Evolutionary conservation across 2,888 invertebrate species (phyloP).

Genomic region (Phania funesta): DNA sequence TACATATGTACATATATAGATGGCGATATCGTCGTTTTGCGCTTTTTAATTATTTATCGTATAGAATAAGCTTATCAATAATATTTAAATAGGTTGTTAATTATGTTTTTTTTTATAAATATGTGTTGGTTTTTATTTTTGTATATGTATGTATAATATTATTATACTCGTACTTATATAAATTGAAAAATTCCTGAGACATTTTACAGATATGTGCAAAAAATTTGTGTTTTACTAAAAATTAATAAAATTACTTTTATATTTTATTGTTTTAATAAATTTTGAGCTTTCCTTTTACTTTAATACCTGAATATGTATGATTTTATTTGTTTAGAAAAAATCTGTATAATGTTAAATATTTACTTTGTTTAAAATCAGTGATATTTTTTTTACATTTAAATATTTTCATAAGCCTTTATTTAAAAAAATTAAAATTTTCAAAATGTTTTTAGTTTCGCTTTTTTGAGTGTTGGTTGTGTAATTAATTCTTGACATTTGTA

Average conservation of each 20-base stretch:
- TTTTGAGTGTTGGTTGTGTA: conserved; percentile 62
- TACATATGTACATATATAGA: no score
- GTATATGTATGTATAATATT: conserved; percentile 58
- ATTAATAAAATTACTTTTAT: conserved; percentile 32
- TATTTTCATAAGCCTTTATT: conserved; percentile 9
- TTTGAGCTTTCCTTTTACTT: conserved; percentile 46
- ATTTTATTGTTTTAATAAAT: conserved; percentile 25
- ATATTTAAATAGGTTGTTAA: conserved; percentile 54
- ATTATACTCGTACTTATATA: conserved; percentile 41
- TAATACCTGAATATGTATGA: conserved; percentile 46
- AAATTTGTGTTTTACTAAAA: conserved; percentile 72
- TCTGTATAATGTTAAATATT: conserved; percentile 48
- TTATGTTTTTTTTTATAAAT: conserved; percentile 44
- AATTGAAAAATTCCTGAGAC: conserved; percentile 77
- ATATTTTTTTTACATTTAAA: conserved; percentile 48
- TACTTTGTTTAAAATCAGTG: conserved; percentile 50
- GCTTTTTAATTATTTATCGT: conserved; percentile 22
- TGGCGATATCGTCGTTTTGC: conserved; percentile 32
- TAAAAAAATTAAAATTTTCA: conserved; percentile 57
- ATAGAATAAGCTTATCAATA: conserved; percentile 37
- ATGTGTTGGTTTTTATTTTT: conserved; percentile 46
- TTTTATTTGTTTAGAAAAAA: conserved; percentile 27
- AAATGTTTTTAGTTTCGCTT: conserved; percentile 34
- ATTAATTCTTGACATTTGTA: conserved; percentile 78
- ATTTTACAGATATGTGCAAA: conserved; percentile 79